A percentile compares a stretch with the other conserved stretches of the same genome.
phyloP scores from a whole-genome alignment of 2,113 vertebrate species.

The Brachypteracias leptosomus region DNA sequence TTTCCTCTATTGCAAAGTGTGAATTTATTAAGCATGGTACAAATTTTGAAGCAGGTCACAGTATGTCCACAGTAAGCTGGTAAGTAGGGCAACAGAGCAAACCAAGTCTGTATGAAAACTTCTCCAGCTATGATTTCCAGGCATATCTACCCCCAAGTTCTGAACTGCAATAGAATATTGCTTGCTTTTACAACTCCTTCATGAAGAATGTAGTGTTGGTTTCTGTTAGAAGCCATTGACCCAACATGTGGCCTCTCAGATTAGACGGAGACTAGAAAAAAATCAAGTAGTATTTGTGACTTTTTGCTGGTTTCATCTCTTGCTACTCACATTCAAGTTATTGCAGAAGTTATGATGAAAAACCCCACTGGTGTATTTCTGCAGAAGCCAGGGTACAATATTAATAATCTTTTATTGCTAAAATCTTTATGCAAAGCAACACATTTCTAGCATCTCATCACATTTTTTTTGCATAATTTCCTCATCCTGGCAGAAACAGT shows the following conservation, averaged over 20 bases:
- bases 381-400: background rate
- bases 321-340: background rate
- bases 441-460: background rate
- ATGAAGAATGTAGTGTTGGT: background rate
- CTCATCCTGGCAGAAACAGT: background rate
- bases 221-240: background rate
- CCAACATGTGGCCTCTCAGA: background rate
- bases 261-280: background rate
- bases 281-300: background rate
- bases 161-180: background rate
- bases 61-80: background rate
- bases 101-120: background rate
- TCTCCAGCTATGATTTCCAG: background rate
- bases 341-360: background rate
- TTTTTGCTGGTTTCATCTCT: background rate
- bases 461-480: background rate
- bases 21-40: background rate
- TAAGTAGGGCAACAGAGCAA: background rate
- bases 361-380: background rate
- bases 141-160: background rate
- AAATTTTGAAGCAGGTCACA: background rate
- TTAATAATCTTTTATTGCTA: background rate
- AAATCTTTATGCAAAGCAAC: background rate
- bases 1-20: background rate
- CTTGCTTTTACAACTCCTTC: background rate